These are phyloP conservation scores for Nebria salina DNA, from an alignment of 2,888 invertebrate species.

Conservation along the genomic window DNA sequence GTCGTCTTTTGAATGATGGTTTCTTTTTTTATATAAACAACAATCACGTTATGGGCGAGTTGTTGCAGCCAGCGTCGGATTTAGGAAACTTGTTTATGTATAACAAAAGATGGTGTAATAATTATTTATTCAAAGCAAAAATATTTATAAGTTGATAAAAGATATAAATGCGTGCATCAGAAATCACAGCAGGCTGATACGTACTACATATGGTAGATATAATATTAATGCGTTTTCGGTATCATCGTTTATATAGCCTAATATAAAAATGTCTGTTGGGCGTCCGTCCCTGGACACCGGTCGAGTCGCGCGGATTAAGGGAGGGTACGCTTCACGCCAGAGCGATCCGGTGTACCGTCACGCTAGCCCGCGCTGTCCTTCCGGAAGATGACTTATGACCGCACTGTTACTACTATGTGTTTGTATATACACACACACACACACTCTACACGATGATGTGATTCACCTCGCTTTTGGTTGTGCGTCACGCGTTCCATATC, in stretches of 20 bases:
- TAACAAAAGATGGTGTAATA: background rate
- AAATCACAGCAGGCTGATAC: background rate
- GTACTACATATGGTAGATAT: background rate
- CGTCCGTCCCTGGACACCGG: background rate
- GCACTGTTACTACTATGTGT: constrained; percentile 4
- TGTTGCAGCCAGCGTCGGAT: background rate
- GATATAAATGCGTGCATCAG: background rate
- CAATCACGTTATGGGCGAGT: background rate
- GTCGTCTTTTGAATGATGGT: background rate
- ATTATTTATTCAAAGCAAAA: too few relatives aligned
- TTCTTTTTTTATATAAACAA: background rate
- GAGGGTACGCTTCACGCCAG: constrained; percentile 19
- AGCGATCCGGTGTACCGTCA: constrained; percentile 22
- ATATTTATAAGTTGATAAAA: background rate
- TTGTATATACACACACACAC: background rate
- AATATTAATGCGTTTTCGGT: background rate
- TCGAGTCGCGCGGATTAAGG: background rate
- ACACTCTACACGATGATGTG: background rate
- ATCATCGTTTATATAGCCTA: constrained; percentile 1
- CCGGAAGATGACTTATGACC: constrained; percentile 35
- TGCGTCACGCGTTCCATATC: constrained; percentile 27
- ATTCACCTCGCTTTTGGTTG: constrained; percentile 10
- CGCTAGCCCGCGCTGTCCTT: constrained; percentile 24
- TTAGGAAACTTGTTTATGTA: background rate
- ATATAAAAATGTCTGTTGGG: background rate